Evolutionary conservation across 2,797 vertebrate genomes (phyloP).

Genomic region (Microcaecilia unicolor): DNA sequence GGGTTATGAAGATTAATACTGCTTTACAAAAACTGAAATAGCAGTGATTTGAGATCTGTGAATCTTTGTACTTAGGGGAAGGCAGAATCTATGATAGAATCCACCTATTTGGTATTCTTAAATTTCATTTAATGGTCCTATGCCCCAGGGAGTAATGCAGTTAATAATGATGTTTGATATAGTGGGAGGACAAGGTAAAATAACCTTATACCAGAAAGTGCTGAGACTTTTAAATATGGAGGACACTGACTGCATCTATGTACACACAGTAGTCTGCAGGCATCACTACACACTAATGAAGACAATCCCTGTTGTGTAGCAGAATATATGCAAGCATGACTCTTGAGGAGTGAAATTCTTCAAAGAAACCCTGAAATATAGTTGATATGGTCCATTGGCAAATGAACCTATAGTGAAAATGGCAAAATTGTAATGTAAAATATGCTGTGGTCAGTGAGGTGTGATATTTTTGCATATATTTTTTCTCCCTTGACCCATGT

Average conservation of each 20-base stretch:
- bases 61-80: no score
- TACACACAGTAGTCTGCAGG: constrained; percentile 27
- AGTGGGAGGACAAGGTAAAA: no score
- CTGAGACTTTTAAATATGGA: background rate
- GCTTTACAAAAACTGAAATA: no score
- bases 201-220: no score
- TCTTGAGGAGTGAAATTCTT: background rate
- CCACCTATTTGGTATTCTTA: no score
- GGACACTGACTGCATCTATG: constrained; percentile 4
- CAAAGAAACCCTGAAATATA: constrained; percentile 51
- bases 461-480: constrained; percentile 71
- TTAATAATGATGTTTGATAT: no score
- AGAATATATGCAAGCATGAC: constrained; percentile 40
- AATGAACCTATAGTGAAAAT: constrained; percentile 63
- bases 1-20: no score
- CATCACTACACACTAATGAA: constrained; percentile 36
- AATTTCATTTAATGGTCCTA: no score
- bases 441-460: constrained; percentile 62
- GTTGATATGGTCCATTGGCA: constrained; percentile 68
- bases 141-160: no score
- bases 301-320: constrained; percentile 36
- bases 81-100: no score
- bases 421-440: constrained; percentile 71
- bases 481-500: constrained; percentile 71
- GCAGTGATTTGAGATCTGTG: no score